These are phyloP conservation scores for Spisula subtruncata DNA, from an alignment of 2,888 invertebrate genomes.

Conservation along the genomic window DNA sequence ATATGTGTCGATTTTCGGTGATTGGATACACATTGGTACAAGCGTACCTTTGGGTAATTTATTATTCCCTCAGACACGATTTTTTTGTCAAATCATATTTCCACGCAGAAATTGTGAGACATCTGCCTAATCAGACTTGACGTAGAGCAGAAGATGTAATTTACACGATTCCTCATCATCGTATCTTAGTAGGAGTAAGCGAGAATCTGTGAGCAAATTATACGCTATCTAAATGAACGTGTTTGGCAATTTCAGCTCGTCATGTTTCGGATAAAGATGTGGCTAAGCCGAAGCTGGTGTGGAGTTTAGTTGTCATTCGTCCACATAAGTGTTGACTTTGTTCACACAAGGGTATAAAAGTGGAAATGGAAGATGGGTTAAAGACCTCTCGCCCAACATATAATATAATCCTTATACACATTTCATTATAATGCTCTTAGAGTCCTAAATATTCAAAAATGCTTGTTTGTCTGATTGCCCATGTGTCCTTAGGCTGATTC, in stretches of 20 bases:
- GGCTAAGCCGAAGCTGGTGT: background rate
- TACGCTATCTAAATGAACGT: background rate
- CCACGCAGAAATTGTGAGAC: conserved; percentile 32
- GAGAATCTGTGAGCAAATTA: background rate
- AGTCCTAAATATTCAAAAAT: too few relatives aligned
- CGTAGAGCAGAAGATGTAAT: conserved; percentile 29
- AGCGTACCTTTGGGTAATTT: conserved; percentile 23
- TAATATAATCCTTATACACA: too few relatives aligned
- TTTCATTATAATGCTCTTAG: too few relatives aligned
- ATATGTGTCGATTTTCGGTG: background rate
- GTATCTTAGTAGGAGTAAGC: background rate
- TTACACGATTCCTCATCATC: background rate
- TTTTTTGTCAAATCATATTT: conserved; percentile 39
- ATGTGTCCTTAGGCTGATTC: too few relatives aligned
- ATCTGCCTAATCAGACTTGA: conserved; percentile 33
- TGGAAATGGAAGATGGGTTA: too few relatives aligned
- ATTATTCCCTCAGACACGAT: background rate
- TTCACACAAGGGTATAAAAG: too few relatives aligned
- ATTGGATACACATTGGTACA: conserved; percentile 5
- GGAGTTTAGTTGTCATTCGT: background rate
- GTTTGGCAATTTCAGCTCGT: background rate
- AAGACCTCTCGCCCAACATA: too few relatives aligned
- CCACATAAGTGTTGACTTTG: too few relatives aligned
- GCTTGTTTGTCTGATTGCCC: too few relatives aligned
- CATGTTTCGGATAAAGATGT: background rate